Conservation (phyloP, 2,113 vertebrate species). For the Microtus ochrogaster region DNA sequence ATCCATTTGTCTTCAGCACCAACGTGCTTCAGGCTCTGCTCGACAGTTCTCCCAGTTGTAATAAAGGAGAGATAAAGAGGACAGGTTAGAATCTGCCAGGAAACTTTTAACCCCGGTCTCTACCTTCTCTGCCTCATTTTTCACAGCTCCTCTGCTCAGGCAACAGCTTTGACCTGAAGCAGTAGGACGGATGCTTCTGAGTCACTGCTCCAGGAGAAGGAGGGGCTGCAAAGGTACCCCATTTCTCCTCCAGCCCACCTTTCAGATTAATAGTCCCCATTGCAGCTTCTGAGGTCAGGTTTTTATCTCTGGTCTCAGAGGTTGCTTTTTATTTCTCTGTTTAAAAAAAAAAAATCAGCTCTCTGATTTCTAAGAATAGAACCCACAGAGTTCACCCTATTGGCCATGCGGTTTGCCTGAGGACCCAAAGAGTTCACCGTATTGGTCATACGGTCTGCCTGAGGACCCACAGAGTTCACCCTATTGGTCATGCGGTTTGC, state of each 20-base stretch:
- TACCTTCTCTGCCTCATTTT: slow-evolving; percentile 4
- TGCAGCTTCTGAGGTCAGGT: slow-evolving; percentile 29
- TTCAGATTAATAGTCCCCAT: slow-evolving; percentile 36
- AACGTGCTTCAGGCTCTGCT: not conserved
- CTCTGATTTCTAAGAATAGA: not conserved
- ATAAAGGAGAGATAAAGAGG: slow-evolving; percentile 54
- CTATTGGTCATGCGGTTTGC: not conserved
- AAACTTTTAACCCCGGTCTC: slow-evolving; percentile 61
- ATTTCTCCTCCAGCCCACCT: not conserved
- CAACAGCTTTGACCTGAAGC: not conserved
- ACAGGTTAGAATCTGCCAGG: not conserved
- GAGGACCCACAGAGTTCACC: not conserved
- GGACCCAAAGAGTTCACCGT: not conserved
- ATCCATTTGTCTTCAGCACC: not conserved
- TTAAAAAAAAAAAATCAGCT: slow-evolving; percentile 48
- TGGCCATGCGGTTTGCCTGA: not conserved
- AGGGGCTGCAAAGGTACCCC: not conserved
- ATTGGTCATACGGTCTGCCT: not conserved
- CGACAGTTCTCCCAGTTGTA: not conserved
- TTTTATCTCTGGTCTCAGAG: slow-evolving; percentile 56
- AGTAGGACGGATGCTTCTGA: not conserved
- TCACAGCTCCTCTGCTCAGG: not conserved
- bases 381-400: not conserved
- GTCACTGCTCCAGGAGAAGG: not conserved
- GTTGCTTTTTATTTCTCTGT: slow-evolving; percentile 61